A percentile compares a stretch with the other conserved stretches of the same genome.
Conservation (phyloP, 2,797 vertebrate genomes). For the Meda fulgida region DNA sequence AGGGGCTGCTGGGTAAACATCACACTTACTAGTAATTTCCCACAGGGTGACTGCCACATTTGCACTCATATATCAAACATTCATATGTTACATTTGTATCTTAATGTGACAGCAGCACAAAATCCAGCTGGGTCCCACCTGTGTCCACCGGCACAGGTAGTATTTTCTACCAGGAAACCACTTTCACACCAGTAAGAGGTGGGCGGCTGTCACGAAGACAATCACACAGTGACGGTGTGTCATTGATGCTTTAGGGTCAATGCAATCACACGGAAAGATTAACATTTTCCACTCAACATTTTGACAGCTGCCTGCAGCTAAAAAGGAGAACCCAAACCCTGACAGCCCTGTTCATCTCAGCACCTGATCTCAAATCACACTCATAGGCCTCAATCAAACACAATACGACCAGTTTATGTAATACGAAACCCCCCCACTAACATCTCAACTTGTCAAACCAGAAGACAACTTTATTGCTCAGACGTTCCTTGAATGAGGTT, state of each 20-base stretch:
- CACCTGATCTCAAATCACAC: slow-evolving; percentile 44
- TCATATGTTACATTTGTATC: slow-evolving; percentile 16
- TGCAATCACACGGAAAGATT: slow-evolving; percentile 73
- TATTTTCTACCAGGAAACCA: not conserved
- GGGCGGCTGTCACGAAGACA: slow-evolving; percentile 2
- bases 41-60: not conserved
- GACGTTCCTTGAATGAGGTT: not conserved
- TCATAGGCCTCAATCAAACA: not conserved
- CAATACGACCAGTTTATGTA: not conserved
- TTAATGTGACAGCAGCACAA: not conserved
- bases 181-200: slow-evolving; percentile 2
- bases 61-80: not conserved
- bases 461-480: not conserved
- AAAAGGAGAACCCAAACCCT: slow-evolving; percentile 9
- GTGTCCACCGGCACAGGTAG: not conserved
- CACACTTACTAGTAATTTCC: not conserved
- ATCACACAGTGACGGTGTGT: slow-evolving; percentile 48
- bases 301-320: slow-evolving; percentile 52
- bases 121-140: slow-evolving; percentile 6
- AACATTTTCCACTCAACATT: slow-evolving; percentile 67
- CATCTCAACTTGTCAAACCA: not conserved
- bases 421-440: not conserved
- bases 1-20: not conserved
- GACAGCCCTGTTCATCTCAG: not conserved
- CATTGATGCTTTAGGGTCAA: slow-evolving; percentile 75